Base-by-base conservation (phyloP, 2,888 invertebrate genomes). In the Aspidapion aeneum region DNA sequence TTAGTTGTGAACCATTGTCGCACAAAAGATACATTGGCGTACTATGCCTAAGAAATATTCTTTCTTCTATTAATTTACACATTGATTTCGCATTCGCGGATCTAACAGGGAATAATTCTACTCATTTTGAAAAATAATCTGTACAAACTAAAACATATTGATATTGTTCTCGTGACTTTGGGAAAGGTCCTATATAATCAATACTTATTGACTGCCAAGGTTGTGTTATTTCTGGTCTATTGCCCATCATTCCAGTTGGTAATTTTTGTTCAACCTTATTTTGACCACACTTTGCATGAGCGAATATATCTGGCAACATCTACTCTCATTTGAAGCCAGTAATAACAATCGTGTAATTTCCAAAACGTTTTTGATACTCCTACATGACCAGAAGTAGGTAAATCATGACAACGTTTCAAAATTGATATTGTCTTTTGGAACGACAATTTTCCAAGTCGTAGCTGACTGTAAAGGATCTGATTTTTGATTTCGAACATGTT, bases 351-450 rank as follows among this genome's bases (percentile, higher is more conserved):
- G 7, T 18, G 5, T 16, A 58, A 3, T 48, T 9, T 58, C 48
- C 48, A 21, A 17, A 20, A 12, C 20, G 49, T 58, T 49, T 58
- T 58, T 9, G 3, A 58, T 12, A 48, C 21, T 51, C 35, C 58
- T 12, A 58, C 17, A 2, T 58, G 51, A 20, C 62, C 59, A 20
- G 55, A 35, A 18, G 55, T 57, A 18, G 21, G 18, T 48, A 21
- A 48, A 12, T 22, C 77, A 63, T 58, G 58, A 48, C 19, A 56
- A 17, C 21, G 5, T 7, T 18, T 20, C 21, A 56, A 56, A 56
- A 56, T 56, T n/a, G 3, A 5, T 20, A 3, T 20, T n/a, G 18
- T 56, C 56, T 21, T 56, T 56, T n/a, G 56, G 56, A 56, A 56
- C 19, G 3, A 56, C 19, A 5, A 56, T 5, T 55, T 61, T 59